Conservation (phyloP, 2,888 invertebrate genomes). For the Pristionchus fissidentatus region DNA sequence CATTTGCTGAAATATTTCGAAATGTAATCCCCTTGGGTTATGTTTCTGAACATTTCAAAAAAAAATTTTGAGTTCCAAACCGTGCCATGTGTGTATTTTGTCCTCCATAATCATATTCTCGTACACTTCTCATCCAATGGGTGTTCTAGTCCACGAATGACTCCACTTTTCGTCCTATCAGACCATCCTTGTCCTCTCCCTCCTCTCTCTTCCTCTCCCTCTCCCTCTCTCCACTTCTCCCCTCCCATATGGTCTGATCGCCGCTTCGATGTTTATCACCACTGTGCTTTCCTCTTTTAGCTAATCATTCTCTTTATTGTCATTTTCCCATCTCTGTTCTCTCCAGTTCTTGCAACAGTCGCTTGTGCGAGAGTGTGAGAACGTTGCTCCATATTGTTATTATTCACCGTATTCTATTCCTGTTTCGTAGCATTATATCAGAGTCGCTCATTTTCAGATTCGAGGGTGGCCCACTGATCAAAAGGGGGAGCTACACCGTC, state of each 20-base stretch:
- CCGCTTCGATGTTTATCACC: background rate
- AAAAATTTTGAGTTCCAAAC: too few species aligned
- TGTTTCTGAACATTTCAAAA: too few species aligned
- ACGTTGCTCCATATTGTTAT: background rate
- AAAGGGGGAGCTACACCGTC: constrained; percentile 17
- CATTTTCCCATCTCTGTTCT: background rate
- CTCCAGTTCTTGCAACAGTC: background rate
- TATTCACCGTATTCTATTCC: background rate
- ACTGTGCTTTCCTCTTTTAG: background rate
- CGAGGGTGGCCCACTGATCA: constrained; percentile 2
- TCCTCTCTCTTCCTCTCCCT: background rate
- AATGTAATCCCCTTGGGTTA: too few species aligned
- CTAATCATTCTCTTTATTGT: background rate
- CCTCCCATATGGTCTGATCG: constrained; percentile 7
- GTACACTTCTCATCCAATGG: constrained; percentile 1
- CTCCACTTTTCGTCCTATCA: constrained; percentile 7
- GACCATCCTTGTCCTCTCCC: constrained; percentile 4
- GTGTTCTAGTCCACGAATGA: background rate
- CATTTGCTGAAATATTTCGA: too few species aligned
- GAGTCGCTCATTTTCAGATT: background rate
- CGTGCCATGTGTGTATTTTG: background rate
- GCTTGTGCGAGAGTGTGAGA: too few species aligned
- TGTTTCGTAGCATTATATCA: background rate
- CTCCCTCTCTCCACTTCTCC: background rate
- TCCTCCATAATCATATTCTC: background rate